Evolutionary conservation across 2,888 invertebrate species (phyloP).

Genomic region (Spialia ferax): DNA sequence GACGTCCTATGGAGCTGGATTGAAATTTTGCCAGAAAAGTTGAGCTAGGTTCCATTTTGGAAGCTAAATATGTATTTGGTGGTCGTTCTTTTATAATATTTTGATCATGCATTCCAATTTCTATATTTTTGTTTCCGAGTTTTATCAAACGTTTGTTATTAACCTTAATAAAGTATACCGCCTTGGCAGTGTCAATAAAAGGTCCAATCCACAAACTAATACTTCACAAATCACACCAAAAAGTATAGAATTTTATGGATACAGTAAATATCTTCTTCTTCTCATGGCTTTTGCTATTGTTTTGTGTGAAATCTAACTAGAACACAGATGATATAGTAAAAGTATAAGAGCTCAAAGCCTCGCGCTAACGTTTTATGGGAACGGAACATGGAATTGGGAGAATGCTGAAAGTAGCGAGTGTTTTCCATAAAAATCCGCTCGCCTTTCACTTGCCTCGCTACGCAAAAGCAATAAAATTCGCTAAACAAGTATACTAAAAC

Average conservation of each 20-base stretch:
- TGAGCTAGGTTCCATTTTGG: conserved; percentile 9
- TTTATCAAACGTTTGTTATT: no score
- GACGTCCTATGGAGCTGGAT: conserved; percentile 32
- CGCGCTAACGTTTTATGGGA: conserved; percentile 11
- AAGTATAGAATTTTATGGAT: no score
- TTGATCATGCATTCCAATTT: not conserved
- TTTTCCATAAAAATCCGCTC: not conserved
- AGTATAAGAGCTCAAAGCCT: not conserved
- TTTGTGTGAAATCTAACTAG: not conserved
- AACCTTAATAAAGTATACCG: no score
- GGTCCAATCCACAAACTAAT: no score
- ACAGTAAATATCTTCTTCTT: no score
- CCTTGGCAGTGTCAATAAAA: no score
- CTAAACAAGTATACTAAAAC: not conserved
- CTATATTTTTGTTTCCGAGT: no score
- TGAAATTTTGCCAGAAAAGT: conserved; percentile 37
- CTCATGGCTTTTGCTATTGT: not conserved
- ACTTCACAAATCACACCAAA: no score
- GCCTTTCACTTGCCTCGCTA: not conserved
- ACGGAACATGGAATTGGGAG: not conserved
- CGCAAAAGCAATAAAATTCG: conserved; percentile 6
- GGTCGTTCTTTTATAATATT: not conserved
- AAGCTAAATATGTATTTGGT: conserved; percentile 15
- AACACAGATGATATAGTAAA: conserved; percentile 8
- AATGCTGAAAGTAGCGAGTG: not conserved